Conservation (phyloP, 2,113 vertebrate species). For the Mobula birostris region DNA sequence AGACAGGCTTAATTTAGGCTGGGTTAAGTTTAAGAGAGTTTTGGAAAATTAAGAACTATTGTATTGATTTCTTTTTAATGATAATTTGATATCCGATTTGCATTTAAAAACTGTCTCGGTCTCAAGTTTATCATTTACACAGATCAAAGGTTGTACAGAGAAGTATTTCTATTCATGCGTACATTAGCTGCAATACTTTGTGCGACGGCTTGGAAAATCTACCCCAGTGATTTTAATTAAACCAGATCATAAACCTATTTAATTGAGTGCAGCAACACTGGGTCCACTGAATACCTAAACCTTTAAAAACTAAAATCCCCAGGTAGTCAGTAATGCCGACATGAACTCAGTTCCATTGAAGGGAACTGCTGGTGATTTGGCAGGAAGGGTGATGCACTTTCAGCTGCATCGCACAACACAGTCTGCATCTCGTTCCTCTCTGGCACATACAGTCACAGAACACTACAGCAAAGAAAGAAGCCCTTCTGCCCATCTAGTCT, state of each 20-base stretch:
- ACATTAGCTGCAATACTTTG: not conserved
- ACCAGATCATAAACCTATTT: conserved; percentile 1
- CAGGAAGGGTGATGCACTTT: not conserved
- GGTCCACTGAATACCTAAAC: not conserved
- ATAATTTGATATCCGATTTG: not conserved
- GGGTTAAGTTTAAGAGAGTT: not conserved
- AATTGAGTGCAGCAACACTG: not conserved
- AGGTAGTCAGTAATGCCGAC: not conserved
- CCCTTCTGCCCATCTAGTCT: no score
- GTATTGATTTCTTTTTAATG: not conserved
- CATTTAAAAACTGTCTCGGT: not conserved
- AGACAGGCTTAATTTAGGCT: not conserved
- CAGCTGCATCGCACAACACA: no score
- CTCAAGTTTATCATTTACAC: not conserved
- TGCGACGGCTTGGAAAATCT: not conserved
- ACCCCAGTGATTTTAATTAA: not conserved
- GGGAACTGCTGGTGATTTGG: not conserved
- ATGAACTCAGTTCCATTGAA: not conserved
- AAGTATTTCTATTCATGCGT: not conserved
- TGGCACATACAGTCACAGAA: no score
- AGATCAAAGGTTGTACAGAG: not conserved
- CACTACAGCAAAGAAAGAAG: no score
- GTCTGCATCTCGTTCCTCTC: no score
- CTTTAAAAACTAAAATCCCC: not conserved
- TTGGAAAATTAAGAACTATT: not conserved